Evolutionary conservation across 2,797 vertebrate species (phyloP).

Genomic region (Falco novaeseelandiae): DNA sequence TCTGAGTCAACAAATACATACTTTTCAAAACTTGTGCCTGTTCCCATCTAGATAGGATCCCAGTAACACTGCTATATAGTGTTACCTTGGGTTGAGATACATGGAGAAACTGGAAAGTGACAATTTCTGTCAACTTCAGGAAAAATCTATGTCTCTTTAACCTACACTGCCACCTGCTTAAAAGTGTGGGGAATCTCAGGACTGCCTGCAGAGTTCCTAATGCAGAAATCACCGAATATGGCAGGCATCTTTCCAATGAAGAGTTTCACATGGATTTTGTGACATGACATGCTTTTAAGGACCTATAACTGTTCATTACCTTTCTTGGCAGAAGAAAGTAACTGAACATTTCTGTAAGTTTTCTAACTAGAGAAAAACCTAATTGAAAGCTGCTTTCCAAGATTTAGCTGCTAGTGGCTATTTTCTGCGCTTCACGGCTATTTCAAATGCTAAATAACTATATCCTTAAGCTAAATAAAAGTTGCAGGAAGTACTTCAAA

Average conservation of each 20-base stretch:
- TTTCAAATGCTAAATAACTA: conserved; percentile 24
- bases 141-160: conserved; percentile 56
- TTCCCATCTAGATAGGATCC: not conserved
- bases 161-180: conserved; percentile 71
- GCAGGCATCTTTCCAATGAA: not conserved
- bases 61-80: not conserved
- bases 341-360: not conserved
- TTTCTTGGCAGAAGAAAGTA: not conserved
- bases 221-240: not conserved
- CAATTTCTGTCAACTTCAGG: not conserved
- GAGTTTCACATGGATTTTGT: not conserved
- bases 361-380: not conserved
- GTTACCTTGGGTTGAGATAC: not conserved
- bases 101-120: not conserved
- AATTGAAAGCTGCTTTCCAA: conserved; percentile 2
- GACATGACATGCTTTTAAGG: not conserved
- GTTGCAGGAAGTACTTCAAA: not conserved
- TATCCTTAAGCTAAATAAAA: not conserved
- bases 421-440: not conserved
- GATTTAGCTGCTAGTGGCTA: not conserved
- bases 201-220: not conserved
- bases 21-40: not conserved
- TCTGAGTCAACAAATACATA: not conserved
- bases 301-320: not conserved
- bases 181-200: conserved; percentile 57